Evolutionary conservation across 2,797 vertebrate species (phyloP), one percentile per base, ranked within the genome.

Genomic region (Champsocephalus esox): DNA sequence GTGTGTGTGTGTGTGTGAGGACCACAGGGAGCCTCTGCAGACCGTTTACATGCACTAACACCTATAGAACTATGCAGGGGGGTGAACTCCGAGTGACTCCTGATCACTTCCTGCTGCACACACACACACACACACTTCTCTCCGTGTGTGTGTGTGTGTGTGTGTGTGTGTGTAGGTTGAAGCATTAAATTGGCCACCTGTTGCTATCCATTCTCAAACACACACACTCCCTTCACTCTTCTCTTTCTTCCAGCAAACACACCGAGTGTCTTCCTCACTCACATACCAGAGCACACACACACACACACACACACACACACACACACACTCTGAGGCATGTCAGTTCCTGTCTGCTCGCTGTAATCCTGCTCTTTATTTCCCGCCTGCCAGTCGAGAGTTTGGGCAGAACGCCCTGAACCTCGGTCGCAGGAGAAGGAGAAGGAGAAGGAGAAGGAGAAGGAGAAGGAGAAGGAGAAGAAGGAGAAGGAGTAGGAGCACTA

Each of bases 171-270:
- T 70, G 5, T 13, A 57, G 67, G 63, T 45, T 75, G 58, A 62
- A 84, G 73, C 74, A 80, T 86, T 81, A 80, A 82, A 75, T 85
- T 52, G 66, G 19, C 83, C 85, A 88, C 85, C 88, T 90, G 87
- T 88, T 81, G 82, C 87, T 60, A 66, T 88, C 86, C 75, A 57
- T 85, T 81, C 72, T 21, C 64, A 77, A 19, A 82, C 70, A 77
- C 78, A 73, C 73, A 69, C 66, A 63, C 51, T 43, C 56, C 19
- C 55, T 49, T 70, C 52, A 80, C 77, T 84, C 81, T 87, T 85
- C 64, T 80, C 60, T 81, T 80, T 80, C 66, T 34, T 77, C 19
- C 16, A 67, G 60, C 67, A 84, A 80, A 86, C 60, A 85, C 24
- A 24, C 56, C 57, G 64, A 60, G 49, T 62, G 21, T 52, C 41